phyloP scores from a whole-genome alignment of 2,797 vertebrate genomes.

The Hybognathus amarus region DNA sequence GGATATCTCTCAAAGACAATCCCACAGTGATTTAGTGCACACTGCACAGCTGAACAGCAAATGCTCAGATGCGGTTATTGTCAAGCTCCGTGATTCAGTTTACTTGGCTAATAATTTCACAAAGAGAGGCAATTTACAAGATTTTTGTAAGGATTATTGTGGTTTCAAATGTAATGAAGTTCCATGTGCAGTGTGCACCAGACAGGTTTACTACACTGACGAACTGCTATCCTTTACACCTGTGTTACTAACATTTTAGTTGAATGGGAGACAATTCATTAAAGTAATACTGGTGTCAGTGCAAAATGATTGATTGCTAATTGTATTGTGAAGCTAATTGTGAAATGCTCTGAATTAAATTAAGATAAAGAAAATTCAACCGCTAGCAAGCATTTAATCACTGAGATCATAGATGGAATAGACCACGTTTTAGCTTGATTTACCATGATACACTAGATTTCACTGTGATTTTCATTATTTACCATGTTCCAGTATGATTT shows the following conservation, averaged over 20 bases:
- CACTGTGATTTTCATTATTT: no score
- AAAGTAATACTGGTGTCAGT: neutral
- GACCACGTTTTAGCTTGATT: no score
- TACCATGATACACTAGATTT: no score
- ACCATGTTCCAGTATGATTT: no score
- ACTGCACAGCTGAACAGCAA: neutral
- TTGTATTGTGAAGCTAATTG: neutral
- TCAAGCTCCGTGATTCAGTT: neutral
- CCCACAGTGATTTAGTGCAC: neutral
- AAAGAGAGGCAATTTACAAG: neutral
- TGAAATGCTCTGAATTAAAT: neutral
- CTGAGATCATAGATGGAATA: no score
- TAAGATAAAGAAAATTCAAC: neutral
- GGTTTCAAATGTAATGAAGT: neutral
- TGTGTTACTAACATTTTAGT: neutral
- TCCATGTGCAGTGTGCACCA: neutral
- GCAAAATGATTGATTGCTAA: neutral
- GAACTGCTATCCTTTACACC: neutral
- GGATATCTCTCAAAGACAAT: conserved; percentile 17
- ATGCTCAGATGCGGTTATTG: neutral
- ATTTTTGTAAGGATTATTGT: neutral
- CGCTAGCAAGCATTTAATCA: no score
- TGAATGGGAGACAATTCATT: neutral
- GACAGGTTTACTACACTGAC: no score
- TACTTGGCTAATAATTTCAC: neutral